Conservation (phyloP, 2,797 vertebrate genomes). For the Microchirus variegatus region DNA sequence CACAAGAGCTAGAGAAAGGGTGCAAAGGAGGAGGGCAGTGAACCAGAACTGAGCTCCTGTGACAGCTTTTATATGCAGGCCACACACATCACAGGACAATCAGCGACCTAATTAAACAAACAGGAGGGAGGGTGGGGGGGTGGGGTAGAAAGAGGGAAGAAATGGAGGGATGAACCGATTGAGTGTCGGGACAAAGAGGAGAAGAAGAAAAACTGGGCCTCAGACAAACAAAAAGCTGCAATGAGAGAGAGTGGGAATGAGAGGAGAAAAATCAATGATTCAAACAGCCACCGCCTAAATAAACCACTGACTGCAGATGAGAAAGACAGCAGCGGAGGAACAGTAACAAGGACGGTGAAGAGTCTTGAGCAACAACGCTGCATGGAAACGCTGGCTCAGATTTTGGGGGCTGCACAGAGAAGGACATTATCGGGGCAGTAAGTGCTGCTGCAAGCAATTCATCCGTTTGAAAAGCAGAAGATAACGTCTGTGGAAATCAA, state of each 20-base stretch:
- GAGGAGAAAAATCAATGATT: too few relatives aligned
- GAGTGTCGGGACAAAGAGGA: background rate
- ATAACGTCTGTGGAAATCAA: slow-evolving; percentile 28
- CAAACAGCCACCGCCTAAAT: too few relatives aligned
- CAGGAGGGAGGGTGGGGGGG: slow-evolving; percentile 18
- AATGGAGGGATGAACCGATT: too few relatives aligned
- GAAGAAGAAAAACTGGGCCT: background rate
- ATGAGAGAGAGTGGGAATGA: too few relatives aligned
- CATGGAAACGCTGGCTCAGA: slow-evolving; percentile 41
- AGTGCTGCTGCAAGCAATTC: slow-evolving; percentile 33
- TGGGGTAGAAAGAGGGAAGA: background rate
- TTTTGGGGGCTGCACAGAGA: slow-evolving; percentile 7
- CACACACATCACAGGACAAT: slow-evolving; percentile 62
- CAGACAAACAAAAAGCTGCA: too few relatives aligned
- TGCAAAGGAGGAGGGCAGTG: slow-evolving; percentile 49
- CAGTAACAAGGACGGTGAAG: background rate
- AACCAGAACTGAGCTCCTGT: slow-evolving; percentile 70
- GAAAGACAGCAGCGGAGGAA: background rate
- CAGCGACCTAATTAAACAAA: slow-evolving; percentile 70
- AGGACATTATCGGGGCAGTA: slow-evolving; percentile 6
- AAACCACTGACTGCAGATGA: too few relatives aligned
- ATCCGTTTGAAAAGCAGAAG: slow-evolving; percentile 29
- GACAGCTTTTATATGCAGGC: slow-evolving; percentile 68
- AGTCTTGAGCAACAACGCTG: slow-evolving; percentile 9
- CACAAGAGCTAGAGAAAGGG: slow-evolving; percentile 9